phyloP scores from a whole-genome alignment of 2,888 invertebrate species.

The Sphaeridia pumilis region DNA sequence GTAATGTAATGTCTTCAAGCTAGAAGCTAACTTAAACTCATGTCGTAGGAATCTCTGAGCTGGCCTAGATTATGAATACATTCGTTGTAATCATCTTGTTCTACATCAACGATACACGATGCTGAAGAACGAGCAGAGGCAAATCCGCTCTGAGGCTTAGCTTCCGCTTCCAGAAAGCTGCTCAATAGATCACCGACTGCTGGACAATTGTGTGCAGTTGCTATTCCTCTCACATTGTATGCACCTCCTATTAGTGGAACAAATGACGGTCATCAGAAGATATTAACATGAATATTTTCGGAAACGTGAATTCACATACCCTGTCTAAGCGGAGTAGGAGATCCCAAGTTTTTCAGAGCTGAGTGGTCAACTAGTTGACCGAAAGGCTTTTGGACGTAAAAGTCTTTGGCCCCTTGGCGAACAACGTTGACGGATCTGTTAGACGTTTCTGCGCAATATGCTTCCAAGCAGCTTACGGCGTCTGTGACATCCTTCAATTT shows the following conservation, averaged over 20 bases:
- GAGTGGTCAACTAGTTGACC: too few species aligned
- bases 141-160: neutral
- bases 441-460: conserved; percentile 24
- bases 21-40: too few species aligned
- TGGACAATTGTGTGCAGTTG: conserved; percentile 23
- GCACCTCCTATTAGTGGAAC: neutral
- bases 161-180: conserved; percentile 11
- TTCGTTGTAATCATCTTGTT: conserved; percentile 23
- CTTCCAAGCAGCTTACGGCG: conserved; percentile 21
- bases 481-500: conserved; percentile 9
- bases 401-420: conserved; percentile 16
- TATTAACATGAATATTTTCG: neutral
- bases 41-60: conserved; percentile 18
- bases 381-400: conserved; percentile 13
- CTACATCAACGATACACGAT: conserved; percentile 10
- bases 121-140: neutral
- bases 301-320: neutral
- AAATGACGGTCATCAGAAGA: neutral
- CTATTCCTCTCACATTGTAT: conserved; percentile 5
- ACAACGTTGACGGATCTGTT: conserved; percentile 24
- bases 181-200: conserved; percentile 14
- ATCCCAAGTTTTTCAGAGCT: too few species aligned
- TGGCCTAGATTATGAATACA: conserved; percentile 17
- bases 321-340: too few species aligned
- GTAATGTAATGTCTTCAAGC: too few species aligned